phyloP scores from a whole-genome alignment of 2,888 invertebrate genomes.

The Drosophila borealis region DNA sequence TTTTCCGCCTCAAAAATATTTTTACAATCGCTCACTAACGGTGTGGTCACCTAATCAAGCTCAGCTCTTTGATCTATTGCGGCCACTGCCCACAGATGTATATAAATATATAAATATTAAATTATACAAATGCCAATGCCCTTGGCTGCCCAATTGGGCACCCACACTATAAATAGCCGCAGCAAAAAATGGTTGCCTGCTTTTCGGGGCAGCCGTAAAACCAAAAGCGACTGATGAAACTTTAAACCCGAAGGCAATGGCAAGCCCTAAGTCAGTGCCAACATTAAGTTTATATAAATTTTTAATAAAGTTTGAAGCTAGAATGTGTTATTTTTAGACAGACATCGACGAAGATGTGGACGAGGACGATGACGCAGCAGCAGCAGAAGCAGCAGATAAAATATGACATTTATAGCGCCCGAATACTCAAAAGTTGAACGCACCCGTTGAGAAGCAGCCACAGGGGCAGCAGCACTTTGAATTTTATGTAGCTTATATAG shows the following conservation, averaged over 20 bases:
- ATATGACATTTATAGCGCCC: slow-evolving; percentile 78
- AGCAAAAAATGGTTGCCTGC: slow-evolving; percentile 54
- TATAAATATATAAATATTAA: slow-evolving; percentile 24
- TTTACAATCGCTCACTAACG: slow-evolving; percentile 28
- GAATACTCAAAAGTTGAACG: slow-evolving; percentile 78
- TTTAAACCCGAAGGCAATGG: slow-evolving; percentile 55
- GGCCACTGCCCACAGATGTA: slow-evolving; percentile 14
- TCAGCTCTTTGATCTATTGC: slow-evolving; percentile 56
- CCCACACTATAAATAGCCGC: slow-evolving; percentile 51
- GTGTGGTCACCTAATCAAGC: slow-evolving; percentile 22
- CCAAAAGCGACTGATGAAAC: slow-evolving; percentile 46
- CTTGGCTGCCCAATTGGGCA: slow-evolving; percentile 44
- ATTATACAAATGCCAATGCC: slow-evolving; percentile 57
- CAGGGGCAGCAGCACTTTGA: slow-evolving; percentile 51
- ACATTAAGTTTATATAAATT: slow-evolving; percentile 69
- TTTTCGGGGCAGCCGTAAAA: slow-evolving; percentile 57
- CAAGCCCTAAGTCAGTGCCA: slow-evolving; percentile 24
- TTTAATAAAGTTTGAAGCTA: slow-evolving; percentile 75
- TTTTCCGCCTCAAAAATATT: slow-evolving; percentile 12
- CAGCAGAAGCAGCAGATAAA: slow-evolving; percentile 59
- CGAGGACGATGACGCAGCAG: not conserved
- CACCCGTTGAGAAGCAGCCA: slow-evolving; percentile 63
- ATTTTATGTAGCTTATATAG: slow-evolving; percentile 70
- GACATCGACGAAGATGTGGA: slow-evolving; percentile 10
- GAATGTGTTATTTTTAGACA: slow-evolving; percentile 75